Evolutionary conservation across 2,113 vertebrate genomes (phyloP).

Genomic region (Cricetomys ansorgei): DNA sequence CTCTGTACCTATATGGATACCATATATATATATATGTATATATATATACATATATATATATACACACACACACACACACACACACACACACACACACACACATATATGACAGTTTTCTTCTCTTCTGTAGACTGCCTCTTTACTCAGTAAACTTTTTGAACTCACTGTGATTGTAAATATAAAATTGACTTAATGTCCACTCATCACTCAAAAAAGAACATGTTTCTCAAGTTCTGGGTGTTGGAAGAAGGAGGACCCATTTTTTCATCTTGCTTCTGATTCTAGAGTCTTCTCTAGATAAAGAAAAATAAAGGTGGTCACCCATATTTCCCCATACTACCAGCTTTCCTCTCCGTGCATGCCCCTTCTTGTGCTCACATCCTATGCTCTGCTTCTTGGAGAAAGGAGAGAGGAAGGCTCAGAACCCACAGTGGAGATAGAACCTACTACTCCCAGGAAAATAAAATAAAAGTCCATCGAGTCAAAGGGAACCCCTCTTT

Average conservation of each 20-base stretch:
- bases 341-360: neutral
- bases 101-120: neutral
- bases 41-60: accelerated
- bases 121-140: neutral
- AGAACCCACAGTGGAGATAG: neutral
- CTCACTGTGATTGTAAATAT: neutral
- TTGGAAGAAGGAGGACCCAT: neutral
- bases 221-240: neutral
- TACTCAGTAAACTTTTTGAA: neutral
- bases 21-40: no score
- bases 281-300: neutral
- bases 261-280: neutral
- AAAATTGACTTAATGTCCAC: neutral
- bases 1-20: no score
- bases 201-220: neutral
- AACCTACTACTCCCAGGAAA: neutral
- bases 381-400: neutral
- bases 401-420: neutral
- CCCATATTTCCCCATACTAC: neutral
- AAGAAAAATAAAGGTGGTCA: neutral
- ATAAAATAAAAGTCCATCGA: neutral
- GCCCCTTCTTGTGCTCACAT: neutral
- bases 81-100: neutral
- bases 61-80: neutral
- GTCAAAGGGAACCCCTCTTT: neutral